phyloP scores from a whole-genome alignment of 2,113 vertebrate genomes.

The Cheirogaleus medius region DNA sequence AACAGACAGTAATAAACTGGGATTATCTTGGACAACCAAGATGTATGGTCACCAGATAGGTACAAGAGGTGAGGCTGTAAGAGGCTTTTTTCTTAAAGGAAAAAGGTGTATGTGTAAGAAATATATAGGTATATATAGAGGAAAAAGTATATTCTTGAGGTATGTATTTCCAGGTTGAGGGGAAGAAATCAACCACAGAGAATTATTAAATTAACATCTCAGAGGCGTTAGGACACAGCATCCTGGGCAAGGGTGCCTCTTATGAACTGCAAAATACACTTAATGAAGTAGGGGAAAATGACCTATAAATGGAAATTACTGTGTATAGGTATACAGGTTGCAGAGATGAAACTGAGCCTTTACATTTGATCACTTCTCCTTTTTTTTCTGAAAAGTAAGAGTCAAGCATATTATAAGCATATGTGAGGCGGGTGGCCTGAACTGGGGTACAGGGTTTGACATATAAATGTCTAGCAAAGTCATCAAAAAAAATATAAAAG shows the following conservation, averaged over 20 bases:
- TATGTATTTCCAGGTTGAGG: not conserved
- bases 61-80: not conserved
- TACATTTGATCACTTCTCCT: not conserved
- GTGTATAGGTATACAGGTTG: not conserved
- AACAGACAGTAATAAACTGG: not conserved
- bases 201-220: not conserved
- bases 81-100: not conserved
- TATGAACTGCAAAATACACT: not conserved
- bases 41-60: not conserved
- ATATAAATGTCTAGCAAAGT: not conserved
- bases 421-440: not conserved
- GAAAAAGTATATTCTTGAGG: not conserved
- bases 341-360: not conserved
- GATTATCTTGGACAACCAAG: conserved; percentile 15
- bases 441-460: not conserved
- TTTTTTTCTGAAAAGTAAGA: not conserved
- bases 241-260: not conserved
- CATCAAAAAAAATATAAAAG: not conserved
- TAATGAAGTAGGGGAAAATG: not conserved
- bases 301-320: not conserved
- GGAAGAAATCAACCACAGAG: not conserved
- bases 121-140: not conserved
- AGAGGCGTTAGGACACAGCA: not conserved
- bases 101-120: not conserved
- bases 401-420: not conserved